These are phyloP conservation scores for Petrosia ficiformis DNA, from an alignment of 37 sponge, comb jelly and placozoan genomes.

Conservation along the genomic window DNA sequence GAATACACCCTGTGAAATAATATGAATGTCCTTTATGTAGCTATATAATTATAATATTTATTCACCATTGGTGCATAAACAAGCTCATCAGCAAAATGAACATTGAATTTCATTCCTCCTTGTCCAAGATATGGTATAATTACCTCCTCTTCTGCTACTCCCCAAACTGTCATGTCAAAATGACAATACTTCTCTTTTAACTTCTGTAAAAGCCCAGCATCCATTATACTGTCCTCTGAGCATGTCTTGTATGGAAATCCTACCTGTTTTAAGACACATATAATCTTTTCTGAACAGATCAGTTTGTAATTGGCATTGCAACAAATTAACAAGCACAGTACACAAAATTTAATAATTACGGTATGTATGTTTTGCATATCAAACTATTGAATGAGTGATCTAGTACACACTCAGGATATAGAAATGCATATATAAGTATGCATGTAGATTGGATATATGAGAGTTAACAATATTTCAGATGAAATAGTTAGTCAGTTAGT, in stretches of 20 bases:
- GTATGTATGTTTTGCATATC: too few species aligned
- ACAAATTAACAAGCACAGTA: too few species aligned
- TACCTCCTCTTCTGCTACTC: slow-evolving; percentile 22
- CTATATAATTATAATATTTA: background rate
- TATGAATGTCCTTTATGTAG: background rate
- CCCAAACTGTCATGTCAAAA: slow-evolving; percentile 49
- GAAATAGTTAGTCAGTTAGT: too few species aligned
- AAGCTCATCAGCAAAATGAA: slow-evolving; percentile 43
- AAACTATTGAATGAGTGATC: too few species aligned
- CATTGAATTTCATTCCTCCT: slow-evolving; percentile 10
- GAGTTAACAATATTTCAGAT: too few species aligned
- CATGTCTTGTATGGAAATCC: slow-evolving; percentile 78
- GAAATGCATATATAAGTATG: too few species aligned
- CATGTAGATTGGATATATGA: too few species aligned
- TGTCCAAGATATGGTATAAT: background rate
- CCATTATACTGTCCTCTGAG: slow-evolving; percentile 42
- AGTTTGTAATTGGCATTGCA: too few species aligned
- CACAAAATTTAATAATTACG: too few species aligned
- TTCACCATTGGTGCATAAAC: slow-evolving; percentile 49
- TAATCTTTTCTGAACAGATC: too few species aligned
- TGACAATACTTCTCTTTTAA: slow-evolving; percentile 88
- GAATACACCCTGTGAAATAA: slow-evolving; percentile 48
- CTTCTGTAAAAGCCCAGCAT: slow-evolving; percentile 68
- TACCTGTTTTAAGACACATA: slow-evolving; percentile 48
- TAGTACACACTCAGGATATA: too few species aligned